phyloP scores from a whole-genome alignment of 1,140 invertebrate species.

The Bombus difficillimus region DNA sequence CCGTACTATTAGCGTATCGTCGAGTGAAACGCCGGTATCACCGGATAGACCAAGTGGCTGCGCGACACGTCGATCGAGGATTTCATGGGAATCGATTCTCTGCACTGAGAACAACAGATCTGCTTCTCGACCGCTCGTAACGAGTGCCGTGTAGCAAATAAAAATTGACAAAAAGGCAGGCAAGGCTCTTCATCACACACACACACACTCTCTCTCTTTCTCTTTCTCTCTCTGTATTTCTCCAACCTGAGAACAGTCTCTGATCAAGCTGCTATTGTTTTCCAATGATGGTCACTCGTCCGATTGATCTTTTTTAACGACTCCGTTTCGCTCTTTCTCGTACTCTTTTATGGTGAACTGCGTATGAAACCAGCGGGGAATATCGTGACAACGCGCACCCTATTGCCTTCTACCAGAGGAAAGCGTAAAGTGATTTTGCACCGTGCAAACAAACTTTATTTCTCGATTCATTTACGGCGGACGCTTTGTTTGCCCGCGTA shows the following conservation, averaged over 20 bases:
- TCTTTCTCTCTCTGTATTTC: no score
- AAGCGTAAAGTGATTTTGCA: slow-evolving; percentile 42
- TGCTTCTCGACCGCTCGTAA: neutral
- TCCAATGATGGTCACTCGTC: neutral
- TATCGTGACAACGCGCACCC: slow-evolving; percentile 36
- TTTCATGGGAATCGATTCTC: neutral
- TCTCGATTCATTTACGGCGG: slow-evolving; percentile 41
- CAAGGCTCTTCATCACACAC: no score
- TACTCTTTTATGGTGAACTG: neutral
- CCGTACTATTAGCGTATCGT: neutral
- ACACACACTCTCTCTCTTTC: no score
- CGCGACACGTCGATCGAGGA: slow-evolving; percentile 15
- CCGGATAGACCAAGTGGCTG: slow-evolving; percentile 6
- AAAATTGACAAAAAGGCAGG: neutral
- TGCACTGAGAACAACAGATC: neutral
- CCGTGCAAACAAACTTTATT: slow-evolving; percentile 44
- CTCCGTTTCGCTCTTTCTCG: neutral
- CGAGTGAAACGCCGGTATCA: neutral
- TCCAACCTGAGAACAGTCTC: neutral
- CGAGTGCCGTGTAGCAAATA: neutral
- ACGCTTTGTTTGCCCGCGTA: slow-evolving; percentile 41
- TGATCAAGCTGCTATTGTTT: neutral
- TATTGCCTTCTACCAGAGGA: slow-evolving; percentile 15
- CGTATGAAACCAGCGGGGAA: neutral
- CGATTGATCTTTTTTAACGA: slow-evolving; percentile 21